These are phyloP conservation scores for Tetragonisca angustula DNA, from an alignment of 2,888 invertebrate species.

Conservation along the genomic window DNA sequence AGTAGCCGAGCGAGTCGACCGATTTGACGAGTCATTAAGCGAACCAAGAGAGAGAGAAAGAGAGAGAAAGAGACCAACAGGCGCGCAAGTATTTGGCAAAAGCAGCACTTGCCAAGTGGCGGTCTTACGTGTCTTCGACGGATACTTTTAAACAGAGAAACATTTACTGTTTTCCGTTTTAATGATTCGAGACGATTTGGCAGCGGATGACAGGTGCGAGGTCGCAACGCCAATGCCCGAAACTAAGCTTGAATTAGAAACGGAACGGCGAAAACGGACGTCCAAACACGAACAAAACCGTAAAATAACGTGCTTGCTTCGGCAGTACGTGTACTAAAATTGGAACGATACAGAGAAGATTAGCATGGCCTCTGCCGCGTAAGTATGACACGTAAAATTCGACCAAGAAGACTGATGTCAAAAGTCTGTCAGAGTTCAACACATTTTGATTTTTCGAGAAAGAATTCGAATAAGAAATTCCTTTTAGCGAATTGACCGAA, in stretches of 20 bases:
- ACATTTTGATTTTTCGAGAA: too few species aligned
- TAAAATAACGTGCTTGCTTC: too few species aligned
- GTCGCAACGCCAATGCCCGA: slow-evolving; percentile 21
- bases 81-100: slow-evolving; percentile 56
- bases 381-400: background rate
- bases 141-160: slow-evolving; percentile 61
- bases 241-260: slow-evolving; percentile 60
- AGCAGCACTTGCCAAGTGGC: slow-evolving; percentile 42
- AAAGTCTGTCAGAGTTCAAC: too few species aligned
- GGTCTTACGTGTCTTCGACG: slow-evolving; percentile 45
- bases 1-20: slow-evolving; percentile 14
- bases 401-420: too few species aligned
- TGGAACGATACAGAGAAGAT: too few species aligned
- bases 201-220: slow-evolving; percentile 66
- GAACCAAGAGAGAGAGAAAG: background rate
- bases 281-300: slow-evolving; percentile 36
- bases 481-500: too few species aligned
- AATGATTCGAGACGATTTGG: slow-evolving; percentile 68
- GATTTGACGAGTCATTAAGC: slow-evolving; percentile 63
- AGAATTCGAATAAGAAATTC: too few species aligned
- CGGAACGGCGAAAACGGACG: slow-evolving; percentile 25
- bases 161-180: slow-evolving; percentile 58
- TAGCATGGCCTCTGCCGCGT: too few species aligned
- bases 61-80: slow-evolving; percentile 9
- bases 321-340: too few species aligned